Base-by-base conservation (phyloP, 2,888 invertebrate genomes). In the Eilema griseolum region DNA sequence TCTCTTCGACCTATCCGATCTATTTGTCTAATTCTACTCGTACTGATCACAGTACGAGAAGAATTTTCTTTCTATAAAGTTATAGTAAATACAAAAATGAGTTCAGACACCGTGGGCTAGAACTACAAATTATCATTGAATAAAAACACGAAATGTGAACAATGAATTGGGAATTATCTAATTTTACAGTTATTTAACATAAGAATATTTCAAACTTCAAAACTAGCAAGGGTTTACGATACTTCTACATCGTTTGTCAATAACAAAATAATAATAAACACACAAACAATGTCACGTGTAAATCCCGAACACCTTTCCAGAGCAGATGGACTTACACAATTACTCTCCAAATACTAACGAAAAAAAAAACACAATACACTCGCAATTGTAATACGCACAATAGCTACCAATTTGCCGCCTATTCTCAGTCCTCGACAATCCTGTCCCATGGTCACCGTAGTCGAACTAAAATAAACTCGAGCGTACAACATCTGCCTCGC, bases 401-500 rank as follows among this genome's bases (percentile, higher is more conserved):
- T 67, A 67, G 67, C 31, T 23, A 37, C 26, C 63, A 69, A 69
- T 69, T 69, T 69, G 65, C 65, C 65, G 69, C 59, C 56, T 70
- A 67, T 60, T 64, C 52, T 65, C 24, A 33, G 67, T 67, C 70
- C 66, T 52, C 31, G 8, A 57, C 67, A 57, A 31, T 31, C 67
- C 60, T 26, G 46, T 65, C 61, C n/a, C 69, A 69, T 69, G 72
- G 72, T 66, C 62, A 66, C 71, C 11, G 11, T 67, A 64, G 61
- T 56, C 11, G 20, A 46, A 77, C 85, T 79, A 86, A 88, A 88
- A 88, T 85, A 87, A 84, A 89, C 89, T 85, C 85, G 56, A 61
- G 85, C 86, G 84, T 87, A 61, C 28, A 65, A 76, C 90, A 93
- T 92, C 92, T 93, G 93, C 84, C 81, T 69, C 87, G 88, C 93